Conservation (phyloP, 2,113 vertebrate species). For the Campylomormyrus numenius region DNA sequence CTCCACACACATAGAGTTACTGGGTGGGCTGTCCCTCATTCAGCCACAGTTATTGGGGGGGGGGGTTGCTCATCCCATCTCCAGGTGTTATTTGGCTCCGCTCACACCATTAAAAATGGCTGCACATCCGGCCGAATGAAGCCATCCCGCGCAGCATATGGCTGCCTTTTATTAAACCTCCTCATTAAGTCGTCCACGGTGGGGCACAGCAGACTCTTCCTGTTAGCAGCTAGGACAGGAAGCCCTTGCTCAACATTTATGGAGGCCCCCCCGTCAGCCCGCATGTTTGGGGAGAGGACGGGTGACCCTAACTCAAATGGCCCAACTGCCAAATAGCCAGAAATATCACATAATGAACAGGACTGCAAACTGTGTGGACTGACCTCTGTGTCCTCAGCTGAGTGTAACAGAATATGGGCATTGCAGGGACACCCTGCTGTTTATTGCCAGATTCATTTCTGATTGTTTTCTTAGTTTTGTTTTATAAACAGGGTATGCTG, state of each 20-base stretch:
- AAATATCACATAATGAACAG: not conserved
- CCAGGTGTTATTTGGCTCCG: not conserved
- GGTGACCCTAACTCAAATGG: not conserved
- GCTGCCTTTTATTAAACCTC: conserved; percentile 7
- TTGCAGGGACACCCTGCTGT: not conserved
- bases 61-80: not conserved
- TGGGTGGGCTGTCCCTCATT: not conserved
- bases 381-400: not conserved
- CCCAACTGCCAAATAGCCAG: not conserved
- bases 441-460: not conserved
- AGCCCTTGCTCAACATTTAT: not conserved
- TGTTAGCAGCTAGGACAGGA: conserved; percentile 6
- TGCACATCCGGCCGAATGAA: not conserved
- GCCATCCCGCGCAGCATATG: not conserved
- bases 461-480: not conserved
- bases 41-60: not conserved
- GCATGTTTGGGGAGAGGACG: not conserved
- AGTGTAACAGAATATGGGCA: not conserved
- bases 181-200: not conserved
- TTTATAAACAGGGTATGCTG: not conserved
- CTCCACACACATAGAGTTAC: not conserved
- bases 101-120: not conserved
- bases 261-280: not conserved
- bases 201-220: not conserved
- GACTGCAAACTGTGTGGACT: not conserved